Base-by-base conservation (phyloP, 2,797 vertebrate species). In the Xerus rutilus region DNA sequence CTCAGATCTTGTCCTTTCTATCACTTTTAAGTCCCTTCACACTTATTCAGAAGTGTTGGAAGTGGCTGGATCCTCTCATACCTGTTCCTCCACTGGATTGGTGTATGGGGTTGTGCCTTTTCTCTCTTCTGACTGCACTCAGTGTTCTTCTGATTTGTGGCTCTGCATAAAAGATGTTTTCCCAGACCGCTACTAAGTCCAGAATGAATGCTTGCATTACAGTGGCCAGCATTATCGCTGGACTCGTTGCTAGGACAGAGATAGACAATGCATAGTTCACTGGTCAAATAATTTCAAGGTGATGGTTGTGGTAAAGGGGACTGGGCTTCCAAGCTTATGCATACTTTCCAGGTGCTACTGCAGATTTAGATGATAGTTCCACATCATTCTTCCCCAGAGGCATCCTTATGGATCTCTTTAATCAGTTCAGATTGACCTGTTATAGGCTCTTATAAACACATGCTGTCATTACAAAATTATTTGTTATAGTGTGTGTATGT, bases 1-100 rank as follows among this genome's bases (percentile, higher is more conserved):
- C 90, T 96, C 84, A 85, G 59, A 82, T 65, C 28, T 69, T 70
- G 15, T 85, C 25, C 91, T n/a, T 65, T 83, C n/a, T 14, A 62
- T 23, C 39, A 43, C 39, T 62, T 39, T 89, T 86, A 87, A 52
- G 43, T 86, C 21, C 30, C 49, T 45, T 89, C 52, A 79, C 30
- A 62, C 28, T 94, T 54, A 74, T 70, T 91, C 17, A 72, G 67
- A 94, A 57, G 39, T 88, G 13, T 28, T 79, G 28, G 13, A 69
- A 67, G 30, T 62, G 49, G 43, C 28, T 30, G 11, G 3, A 59
- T 17, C 11, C 43, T 81, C 59, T 64, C 49, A 39, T 2, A 21
- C 0, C 4, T 23, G 5, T 18, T 30, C 8, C 28, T 86, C 14
- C 7, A 1, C 6, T 39, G 69, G 57, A n/a, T 32, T 20, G 13